Percentiles rank a stretch among this genome's conserved stretches.
These are phyloP conservation scores for Ichneumon xanthorius DNA, from an alignment of 2,888 invertebrate species.

Conservation along the genomic window DNA sequence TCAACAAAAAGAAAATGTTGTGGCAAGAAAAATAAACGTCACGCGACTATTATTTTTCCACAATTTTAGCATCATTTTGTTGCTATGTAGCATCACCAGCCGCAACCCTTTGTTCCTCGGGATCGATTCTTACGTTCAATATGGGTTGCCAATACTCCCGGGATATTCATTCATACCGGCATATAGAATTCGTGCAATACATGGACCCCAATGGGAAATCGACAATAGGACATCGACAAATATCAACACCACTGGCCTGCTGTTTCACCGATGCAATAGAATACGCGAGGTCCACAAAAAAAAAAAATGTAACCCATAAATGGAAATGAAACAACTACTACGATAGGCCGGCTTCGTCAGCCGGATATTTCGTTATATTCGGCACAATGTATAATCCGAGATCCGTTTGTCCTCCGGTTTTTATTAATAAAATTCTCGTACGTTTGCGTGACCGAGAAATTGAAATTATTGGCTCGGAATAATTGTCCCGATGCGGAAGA, in stretches of 20 bases:
- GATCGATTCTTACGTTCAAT: background rate
- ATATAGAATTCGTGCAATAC: background rate
- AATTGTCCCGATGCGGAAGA: background rate
- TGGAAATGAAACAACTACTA: conserved; percentile 17
- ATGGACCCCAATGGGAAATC: conserved; percentile 42
- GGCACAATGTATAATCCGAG: background rate
- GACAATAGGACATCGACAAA: conserved; percentile 41
- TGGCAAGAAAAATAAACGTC: background rate
- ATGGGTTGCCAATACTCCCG: background rate
- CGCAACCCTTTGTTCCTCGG: background rate
- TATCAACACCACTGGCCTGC: conserved; percentile 34
- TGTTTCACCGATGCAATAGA: conserved; percentile 27
- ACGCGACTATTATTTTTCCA: background rate
- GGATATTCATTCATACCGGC: background rate
- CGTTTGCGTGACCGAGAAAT: background rate
- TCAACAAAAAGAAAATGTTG: background rate
- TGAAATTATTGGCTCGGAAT: background rate
- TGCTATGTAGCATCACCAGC: background rate
- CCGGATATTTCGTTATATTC: background rate
- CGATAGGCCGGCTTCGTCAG: background rate
- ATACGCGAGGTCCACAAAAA: background rate
- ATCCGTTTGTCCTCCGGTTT: background rate
- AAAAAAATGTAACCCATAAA: conserved; percentile 3
- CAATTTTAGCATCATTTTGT: background rate
- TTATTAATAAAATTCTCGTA: background rate